Conservation (phyloP, 2,888 invertebrate genomes). For the Scotopteryx bipunctaria region DNA sequence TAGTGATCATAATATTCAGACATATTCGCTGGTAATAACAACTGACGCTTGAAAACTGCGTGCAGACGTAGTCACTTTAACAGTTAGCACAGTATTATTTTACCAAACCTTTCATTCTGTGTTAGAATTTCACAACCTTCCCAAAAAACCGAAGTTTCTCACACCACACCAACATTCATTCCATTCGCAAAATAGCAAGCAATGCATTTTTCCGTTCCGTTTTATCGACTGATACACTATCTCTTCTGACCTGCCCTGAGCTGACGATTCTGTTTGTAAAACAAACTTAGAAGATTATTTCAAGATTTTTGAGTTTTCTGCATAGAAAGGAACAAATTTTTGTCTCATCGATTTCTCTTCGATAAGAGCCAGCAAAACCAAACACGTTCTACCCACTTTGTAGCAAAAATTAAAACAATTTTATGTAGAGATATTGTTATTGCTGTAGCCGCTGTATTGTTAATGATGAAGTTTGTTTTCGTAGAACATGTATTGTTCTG, state of each 20-base stretch:
- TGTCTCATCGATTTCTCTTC: not conserved
- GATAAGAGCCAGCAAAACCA: not conserved
- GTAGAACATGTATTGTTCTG: no score
- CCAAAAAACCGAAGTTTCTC: conserved; percentile 35
- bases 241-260: no score
- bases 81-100: not conserved
- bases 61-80: not conserved
- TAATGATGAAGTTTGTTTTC: no score
- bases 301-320: no score
- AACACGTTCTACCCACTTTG: not conserved
- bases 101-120: conserved; percentile 15
- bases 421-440: no score
- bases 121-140: conserved; percentile 12
- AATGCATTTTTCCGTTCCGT: not conserved
- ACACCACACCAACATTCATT: not conserved
- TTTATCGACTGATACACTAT: not conserved
- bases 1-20: conserved; percentile 71
- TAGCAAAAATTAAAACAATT: no score
- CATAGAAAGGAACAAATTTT: not conserved
- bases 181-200: not conserved
- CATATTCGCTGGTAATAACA: conserved; percentile 54
- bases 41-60: not conserved
- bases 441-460: no score
- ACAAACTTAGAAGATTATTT: no score
- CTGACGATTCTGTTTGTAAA: no score